These are phyloP conservation scores for Phanerotoma sp. DNA, from an alignment of 2,888 invertebrate species.

Conservation along the genomic window DNA sequence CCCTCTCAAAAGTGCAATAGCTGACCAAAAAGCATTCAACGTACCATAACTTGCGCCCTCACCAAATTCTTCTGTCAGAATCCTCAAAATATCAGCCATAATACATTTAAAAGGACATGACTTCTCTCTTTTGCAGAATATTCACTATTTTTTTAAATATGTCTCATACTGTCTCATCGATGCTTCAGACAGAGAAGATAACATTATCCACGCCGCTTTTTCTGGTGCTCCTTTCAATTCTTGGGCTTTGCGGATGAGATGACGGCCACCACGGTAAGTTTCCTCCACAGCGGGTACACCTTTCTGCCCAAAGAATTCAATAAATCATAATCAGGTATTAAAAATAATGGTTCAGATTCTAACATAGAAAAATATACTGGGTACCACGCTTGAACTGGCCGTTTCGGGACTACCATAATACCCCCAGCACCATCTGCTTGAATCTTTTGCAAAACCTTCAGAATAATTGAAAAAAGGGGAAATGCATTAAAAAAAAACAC, in stretches of 20 bases:
- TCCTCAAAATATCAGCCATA: constrained; percentile 9
- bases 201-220: constrained; percentile 21
- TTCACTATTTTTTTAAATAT: neutral
- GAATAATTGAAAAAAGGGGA: constrained; percentile 8
- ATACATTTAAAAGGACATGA: neutral
- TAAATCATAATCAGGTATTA: neutral
- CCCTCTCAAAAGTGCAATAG: constrained; percentile 11
- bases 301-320: constrained; percentile 10
- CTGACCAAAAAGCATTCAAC: constrained; percentile 13
- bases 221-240: constrained; percentile 28
- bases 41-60: constrained; percentile 14
- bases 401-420: constrained; percentile 19
- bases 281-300: constrained; percentile 16
- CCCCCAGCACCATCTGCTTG: constrained; percentile 19
- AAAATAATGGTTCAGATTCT: constrained; percentile 30
- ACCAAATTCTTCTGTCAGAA: constrained; percentile 3
- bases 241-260: constrained; percentile 36
- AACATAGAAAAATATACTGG: constrained; percentile 32
- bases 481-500: constrained; percentile 16
- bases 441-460: constrained; percentile 11
- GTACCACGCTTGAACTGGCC: constrained; percentile 33
- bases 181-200: constrained; percentile 32
- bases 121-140: neutral
- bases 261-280: constrained; percentile 39
- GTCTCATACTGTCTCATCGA: constrained; percentile 35